A percentile compares a stretch with the other conserved stretches of the same genome.
phyloP scores from a whole-genome alignment of 2,113 vertebrate genomes.

The Oryctolagus cuniculus region DNA sequence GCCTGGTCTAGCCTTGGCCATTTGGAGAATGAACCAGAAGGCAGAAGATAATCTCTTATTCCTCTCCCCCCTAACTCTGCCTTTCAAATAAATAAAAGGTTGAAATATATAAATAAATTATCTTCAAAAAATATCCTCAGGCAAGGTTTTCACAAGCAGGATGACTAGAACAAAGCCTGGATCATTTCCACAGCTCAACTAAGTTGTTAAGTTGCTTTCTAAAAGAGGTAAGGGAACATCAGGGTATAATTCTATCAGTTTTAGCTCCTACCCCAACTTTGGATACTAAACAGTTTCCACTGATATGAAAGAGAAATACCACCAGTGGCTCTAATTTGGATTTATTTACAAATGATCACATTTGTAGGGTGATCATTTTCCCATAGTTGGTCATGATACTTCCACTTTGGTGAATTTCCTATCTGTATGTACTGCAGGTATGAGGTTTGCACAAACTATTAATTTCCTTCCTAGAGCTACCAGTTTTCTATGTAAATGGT shows the following conservation, averaged over 20 bases:
- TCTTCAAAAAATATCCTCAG: background rate
- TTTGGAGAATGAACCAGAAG: no score
- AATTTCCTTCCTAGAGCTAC: background rate
- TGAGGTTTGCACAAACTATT: slow-evolving; percentile 1
- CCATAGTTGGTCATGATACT: background rate
- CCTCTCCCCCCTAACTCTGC: no score
- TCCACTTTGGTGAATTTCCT: background rate
- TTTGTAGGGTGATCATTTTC: background rate
- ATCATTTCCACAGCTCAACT: background rate
- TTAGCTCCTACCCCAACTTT: background rate
- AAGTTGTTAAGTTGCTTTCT: background rate
- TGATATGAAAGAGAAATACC: background rate
- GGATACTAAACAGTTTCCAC: background rate
- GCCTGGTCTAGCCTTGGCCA: no score
- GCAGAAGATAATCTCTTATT: no score
- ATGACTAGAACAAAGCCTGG: background rate
- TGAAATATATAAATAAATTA: no score
- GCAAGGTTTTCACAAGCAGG: slow-evolving; percentile 28
- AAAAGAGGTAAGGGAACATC: background rate
- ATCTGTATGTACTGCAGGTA: background rate
- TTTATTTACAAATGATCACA: background rate
- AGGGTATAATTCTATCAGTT: background rate
- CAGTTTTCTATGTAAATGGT: slow-evolving; percentile 25
- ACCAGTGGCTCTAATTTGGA: background rate
- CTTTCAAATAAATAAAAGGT: no score